Base-by-base conservation (phyloP, 92 coral and sea anemone species). In the Palythoa heliodiscus region DNA sequence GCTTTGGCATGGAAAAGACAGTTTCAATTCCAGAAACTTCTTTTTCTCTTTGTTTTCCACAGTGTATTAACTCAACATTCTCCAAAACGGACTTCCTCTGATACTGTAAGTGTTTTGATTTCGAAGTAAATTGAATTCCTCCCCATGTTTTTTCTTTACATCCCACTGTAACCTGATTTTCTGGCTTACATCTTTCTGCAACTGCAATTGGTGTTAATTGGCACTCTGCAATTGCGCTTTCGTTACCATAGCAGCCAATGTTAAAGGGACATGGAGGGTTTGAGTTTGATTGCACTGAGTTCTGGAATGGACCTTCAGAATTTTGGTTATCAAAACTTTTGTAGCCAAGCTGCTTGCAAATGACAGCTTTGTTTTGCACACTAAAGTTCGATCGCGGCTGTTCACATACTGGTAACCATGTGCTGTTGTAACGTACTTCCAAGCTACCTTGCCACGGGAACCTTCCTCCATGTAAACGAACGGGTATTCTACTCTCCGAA, bases 361-460 rank as follows among this genome's bases (percentile, higher is more conserved):
- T 61, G 3, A 83, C 76, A 25, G 50, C 48, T 0, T 61, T 53
- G 43, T 76, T 70, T 47, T 75, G 52, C 0, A 52, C 29, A 23
- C 19, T 23, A 70, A 40, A 60, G 4, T 22, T 66, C 2, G 4
- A 11, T 8, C 68, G 70, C 3, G n/a, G 29, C 22, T 88, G 71
- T 11, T 54, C 55, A 52, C 87, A 78, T 0, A 92, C 63, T 23
- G 87, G 91, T 77, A 80, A 82, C 95, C 95, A 92, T 1, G 71
- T 38, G 39, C 79, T 78, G 55, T 75, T 13, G 29, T 92, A 71
- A 60, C 80, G 84, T 37, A 71, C 76, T 66, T 89, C 92, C 14
- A 85, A 77, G 38, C 88, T 78, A 9, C 95, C 95, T 43, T 92
- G 85, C 95, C 95, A 92, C 39, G 93, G 91, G 23, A 86, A 87